A percentile compares a stretch with the other conserved stretches of the same genome.
phyloP scores from a whole-genome alignment of 2,113 vertebrate genomes.

The Edolisoma coerulescens region DNA sequence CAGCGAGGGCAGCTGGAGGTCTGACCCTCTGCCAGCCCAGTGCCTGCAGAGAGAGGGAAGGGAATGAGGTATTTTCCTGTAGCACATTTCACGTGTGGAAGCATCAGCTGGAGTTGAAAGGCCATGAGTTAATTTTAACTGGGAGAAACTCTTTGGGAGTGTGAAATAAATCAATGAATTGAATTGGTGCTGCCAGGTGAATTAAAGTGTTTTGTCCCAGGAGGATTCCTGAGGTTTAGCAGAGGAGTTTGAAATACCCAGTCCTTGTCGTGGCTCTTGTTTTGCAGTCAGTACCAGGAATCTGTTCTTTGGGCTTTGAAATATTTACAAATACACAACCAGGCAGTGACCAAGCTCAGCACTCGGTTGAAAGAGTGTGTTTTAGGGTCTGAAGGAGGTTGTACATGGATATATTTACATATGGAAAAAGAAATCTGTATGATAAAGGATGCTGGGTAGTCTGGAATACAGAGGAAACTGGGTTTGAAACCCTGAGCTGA shows the following conservation, averaged over 20 bases:
- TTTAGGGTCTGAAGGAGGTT: not conserved
- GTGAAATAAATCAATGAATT: not conserved
- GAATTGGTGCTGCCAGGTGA: fast-evolving
- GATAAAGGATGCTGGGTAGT: not conserved
- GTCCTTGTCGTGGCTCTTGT: not conserved
- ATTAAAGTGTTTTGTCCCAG: not conserved
- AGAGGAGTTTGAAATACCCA: not conserved
- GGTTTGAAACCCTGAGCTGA: not conserved
- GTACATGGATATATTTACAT: fast-evolving
- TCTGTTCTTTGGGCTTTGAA: not conserved
- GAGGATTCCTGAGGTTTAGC: not conserved
- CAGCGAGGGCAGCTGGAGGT: not conserved
- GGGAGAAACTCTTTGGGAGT: not conserved
- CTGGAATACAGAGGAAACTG: not conserved
- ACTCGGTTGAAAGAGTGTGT: not conserved
- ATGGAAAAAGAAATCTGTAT: not conserved
- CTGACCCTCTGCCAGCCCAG: not conserved
- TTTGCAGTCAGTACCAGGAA: not conserved
- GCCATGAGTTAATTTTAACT: not conserved
- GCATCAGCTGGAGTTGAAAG: not conserved
- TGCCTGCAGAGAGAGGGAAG: not conserved
- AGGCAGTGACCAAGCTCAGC: not conserved
- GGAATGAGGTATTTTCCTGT: not conserved
- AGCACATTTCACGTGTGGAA: fast-evolving
- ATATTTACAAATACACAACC: not conserved